Evolutionary conservation across 2,113 vertebrate genomes (phyloP), one percentile per base, ranked within the genome.

Genomic region (Triplophysa tibetana): DNA sequence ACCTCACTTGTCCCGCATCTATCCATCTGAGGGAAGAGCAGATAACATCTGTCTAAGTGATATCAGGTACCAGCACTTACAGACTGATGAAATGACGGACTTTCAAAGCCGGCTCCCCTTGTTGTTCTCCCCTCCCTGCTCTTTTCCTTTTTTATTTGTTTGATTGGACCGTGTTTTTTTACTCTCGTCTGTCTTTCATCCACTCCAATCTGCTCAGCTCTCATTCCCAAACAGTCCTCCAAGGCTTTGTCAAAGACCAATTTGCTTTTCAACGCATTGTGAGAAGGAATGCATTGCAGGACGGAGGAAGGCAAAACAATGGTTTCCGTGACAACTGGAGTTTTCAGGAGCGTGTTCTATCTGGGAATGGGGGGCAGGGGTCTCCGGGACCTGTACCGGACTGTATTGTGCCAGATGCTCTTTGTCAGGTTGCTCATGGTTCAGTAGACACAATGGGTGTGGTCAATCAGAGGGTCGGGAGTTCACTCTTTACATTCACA

Each of bases 181-280:
- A 85, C 72, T 75, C 68, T 76, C 78, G 69, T n/a, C 24, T 80
- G 77, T 91, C 91, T 91, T 88, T 90, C 89, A 91, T 80, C 79
- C 23, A 8, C 48, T 70, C 58, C 65, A 83, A 77, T 89, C 89
- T 87, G 87, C 75, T 79, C 78, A 84, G 77, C 82, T 83, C 85
- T 84, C 88, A 87, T 90, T 86, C 90, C 81, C 85, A 81, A 88
- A 88, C 86, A 85, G 77, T 74, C 64, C 74, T 77, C 62, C 48
- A 82, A 77, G 1, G 87, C 88, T 92, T 91, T 92, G 90, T 91
- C 83, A 83, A 87, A 89, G 87, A 84, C 89, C 89, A 90, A 91
- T 93, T 93, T 92, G 85, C 88, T 91, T 92, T 91, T 92, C 92
- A 90, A 88, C 91, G 70, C 88, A 87, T 89, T 88, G 86, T 92